Base-by-base conservation (phyloP, 2,888 invertebrate species). In the Heliconius charithonia region DNA sequence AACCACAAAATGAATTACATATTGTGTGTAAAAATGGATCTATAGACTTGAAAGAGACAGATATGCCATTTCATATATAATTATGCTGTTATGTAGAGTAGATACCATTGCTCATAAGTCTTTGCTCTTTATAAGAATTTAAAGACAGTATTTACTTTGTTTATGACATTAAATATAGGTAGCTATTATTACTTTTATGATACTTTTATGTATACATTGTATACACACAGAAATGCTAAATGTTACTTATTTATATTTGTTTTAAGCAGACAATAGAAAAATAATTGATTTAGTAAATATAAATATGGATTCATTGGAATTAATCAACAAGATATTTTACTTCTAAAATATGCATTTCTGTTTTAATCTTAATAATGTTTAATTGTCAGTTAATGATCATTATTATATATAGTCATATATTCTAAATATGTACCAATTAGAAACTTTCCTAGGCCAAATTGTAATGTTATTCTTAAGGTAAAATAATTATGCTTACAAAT, bases 11-110 rank as follows among this genome's bases (percentile, higher is more conserved):
- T 84, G 95, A 95, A 83, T 87, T 95, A 81, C 91, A 94, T 77
- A 90, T 95, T 90, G 95, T 95, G 72, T 95, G 95, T 91, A 94
- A 92, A 86, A 95, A 95, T 90, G 95, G 95, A 81, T 91, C 93
- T 59, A 95, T 95, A 86, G 93, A 93, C 81, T 87, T 95, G 77
- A 94, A 92, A 83, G 91, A 95, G 82, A 92, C 94, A 77, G 86
- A 90, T 82, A 78, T 89, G 85, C 92, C 94, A n/a, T 92, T 94
- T 85, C 85, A 89, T 79, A 72, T 93, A 79, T 93, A 90, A 87
- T 80, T 79, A 59, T 59, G 12, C 16, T 72, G 27, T 56, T 51
- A 71, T 19, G 32, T 72, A n/a, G n/a, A 32, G 1, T 72, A 32
- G n/a, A 59, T 3, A 51, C 9, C 37, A 37, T 37, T 37, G 37